Conservation (phyloP, 1,140 invertebrate genomes). For the Drosophila lacteicornis region DNA sequence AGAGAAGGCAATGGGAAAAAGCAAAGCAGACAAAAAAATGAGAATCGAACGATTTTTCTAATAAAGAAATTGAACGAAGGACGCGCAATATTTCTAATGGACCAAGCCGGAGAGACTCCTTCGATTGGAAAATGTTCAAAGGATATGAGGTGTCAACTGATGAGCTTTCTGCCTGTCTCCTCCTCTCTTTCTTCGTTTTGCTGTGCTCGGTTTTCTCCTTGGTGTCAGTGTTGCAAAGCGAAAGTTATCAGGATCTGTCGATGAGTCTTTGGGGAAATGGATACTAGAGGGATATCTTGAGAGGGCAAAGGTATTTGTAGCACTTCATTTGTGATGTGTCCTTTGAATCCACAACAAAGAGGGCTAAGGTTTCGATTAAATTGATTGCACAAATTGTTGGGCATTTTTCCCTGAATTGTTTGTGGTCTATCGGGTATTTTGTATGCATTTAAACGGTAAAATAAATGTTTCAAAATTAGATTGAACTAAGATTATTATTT, state of each 20-base stretch:
- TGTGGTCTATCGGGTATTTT: neutral
- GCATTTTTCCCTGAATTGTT: neutral
- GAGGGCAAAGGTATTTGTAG: conserved; percentile 22
- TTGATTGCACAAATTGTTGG: conserved; percentile 9
- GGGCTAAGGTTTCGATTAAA: neutral
- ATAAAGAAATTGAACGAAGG: conserved; percentile 75
- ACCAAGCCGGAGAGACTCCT: conserved; percentile 26
- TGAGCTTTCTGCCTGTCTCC: conserved; percentile 28
- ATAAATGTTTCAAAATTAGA: too few species aligned
- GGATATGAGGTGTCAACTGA: conserved; percentile 77
- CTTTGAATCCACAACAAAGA: conserved; percentile 5
- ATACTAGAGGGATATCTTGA: conserved; percentile 1
- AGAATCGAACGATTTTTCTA: conserved; percentile 61
- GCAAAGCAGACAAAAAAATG: conserved; percentile 10
- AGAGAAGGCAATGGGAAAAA: conserved; percentile 36
- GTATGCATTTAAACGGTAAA: neutral
- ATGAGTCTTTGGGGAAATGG: conserved; percentile 28
- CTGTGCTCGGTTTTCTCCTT: conserved; percentile 12
- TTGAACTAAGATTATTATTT: too few species aligned
- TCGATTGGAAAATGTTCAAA: conserved; percentile 81
- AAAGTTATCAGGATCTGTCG: conserved; percentile 13
- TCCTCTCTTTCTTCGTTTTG: conserved; percentile 1
- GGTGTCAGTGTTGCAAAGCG: conserved; percentile 26
- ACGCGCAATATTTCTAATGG: conserved; percentile 80
- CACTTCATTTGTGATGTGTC: conserved; percentile 21